Base-by-base conservation (phyloP, 1,140 invertebrate species). In the Cylas formicarius region DNA sequence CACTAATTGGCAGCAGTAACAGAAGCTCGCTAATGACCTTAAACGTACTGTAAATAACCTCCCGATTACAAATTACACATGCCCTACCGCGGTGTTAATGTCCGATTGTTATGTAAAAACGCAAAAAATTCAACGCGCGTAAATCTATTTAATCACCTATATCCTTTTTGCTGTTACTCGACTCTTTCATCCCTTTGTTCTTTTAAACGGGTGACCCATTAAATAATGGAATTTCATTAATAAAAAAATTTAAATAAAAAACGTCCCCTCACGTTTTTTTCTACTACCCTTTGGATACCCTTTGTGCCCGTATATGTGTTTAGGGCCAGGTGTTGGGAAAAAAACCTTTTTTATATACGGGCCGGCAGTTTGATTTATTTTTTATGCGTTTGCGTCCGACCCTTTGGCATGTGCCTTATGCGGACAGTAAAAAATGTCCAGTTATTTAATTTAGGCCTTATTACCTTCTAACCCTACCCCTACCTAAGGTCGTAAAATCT, bases 151-250 rank as follows among this genome's bases (percentile, higher is more conserved):
- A 45, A 45, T 45, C 43, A 45, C 27, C 26, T 33, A 31, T 40
- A 20, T 32, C 39, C 24, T 14, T 24, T 31, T 44, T 24, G 20
- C 11, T 44, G 9, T 23, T 34, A 18, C 41, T 31, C 19, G n/a
- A 31, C 31, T 34, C 31, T 42, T 35, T 44, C 31, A 23, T 33
- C 19, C 31, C 43, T 34, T 31, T 17, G n/a, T n/a, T n/a, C 26
- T 36, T 44, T 45, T 45, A 45, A 31, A 45, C 43, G 43, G 43
- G 33, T 45, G 43, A 45, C 43, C 43, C 43, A 38, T 36, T 38
- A 45, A 38, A 45, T 45, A 45, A 45, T 45, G 31, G 43, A 45
- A 45, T 45, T 36, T 45, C 43, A 45, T 45, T 45, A 45, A 45
- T 45, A 38, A 44, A 44, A 40, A 40, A 44, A 27, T 17, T 35